These are phyloP conservation scores for Pseudococcus viburni DNA, from an alignment of 2,888 invertebrate species.

Conservation along the genomic window DNA sequence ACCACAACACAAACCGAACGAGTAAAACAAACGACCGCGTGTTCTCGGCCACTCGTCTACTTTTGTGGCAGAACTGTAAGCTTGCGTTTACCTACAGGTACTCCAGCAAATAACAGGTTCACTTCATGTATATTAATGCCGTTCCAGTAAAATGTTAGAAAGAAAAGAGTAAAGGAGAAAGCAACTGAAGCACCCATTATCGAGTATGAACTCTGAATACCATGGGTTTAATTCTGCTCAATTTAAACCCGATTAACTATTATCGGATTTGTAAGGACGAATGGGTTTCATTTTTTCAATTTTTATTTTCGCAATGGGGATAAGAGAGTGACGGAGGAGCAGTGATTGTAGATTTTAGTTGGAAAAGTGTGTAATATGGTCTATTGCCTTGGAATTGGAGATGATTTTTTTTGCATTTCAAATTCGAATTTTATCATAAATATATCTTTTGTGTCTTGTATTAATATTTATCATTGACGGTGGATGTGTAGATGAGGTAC, in stretches of 20 bases:
- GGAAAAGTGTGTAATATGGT: too few relatives aligned
- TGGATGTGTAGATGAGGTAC: too few relatives aligned
- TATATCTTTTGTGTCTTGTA: too few relatives aligned
- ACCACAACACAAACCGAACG: neutral
- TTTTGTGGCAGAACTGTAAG: conserved; percentile 34
- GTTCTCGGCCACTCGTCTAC: conserved; percentile 20
- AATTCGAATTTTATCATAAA: too few relatives aligned
- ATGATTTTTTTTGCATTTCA: too few relatives aligned
- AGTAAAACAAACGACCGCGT: conserved; percentile 32
- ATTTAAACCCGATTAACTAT: neutral
- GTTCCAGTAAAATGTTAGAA: conserved; percentile 50
- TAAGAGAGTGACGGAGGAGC: too few relatives aligned
- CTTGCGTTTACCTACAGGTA: conserved; percentile 7
- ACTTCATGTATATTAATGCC: conserved; percentile 49
- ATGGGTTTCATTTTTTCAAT: neutral
- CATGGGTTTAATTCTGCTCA: neutral
- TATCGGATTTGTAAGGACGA: neutral
- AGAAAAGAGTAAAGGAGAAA: conserved; percentile 52
- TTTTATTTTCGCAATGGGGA: too few relatives aligned
- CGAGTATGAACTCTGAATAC: conserved; percentile 28
- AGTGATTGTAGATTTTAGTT: too few relatives aligned
- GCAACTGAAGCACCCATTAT: conserved; percentile 47
- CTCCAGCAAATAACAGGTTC: conserved; percentile 55
- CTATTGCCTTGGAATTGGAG: too few relatives aligned
- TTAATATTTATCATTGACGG: too few relatives aligned